Conservation (phyloP, 1,140 invertebrate species). For the Nixonia krombeini region DNA sequence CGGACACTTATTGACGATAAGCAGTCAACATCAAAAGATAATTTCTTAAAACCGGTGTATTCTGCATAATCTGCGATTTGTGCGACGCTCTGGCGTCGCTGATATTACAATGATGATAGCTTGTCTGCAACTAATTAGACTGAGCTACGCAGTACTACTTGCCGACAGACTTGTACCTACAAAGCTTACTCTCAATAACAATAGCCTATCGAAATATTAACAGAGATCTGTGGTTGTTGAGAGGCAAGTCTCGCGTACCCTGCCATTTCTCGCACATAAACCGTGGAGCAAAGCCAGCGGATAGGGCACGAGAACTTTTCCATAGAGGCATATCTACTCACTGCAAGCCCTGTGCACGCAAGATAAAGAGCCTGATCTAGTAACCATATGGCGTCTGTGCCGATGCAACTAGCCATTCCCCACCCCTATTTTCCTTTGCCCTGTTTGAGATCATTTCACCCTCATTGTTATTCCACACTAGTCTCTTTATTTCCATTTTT, state of each 20-base stretch:
- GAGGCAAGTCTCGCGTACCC: not conserved
- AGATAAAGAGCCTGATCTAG: not conserved
- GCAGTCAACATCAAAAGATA: too few relatives aligned
- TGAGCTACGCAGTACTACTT: not conserved
- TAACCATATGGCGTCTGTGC: slow-evolving; percentile 1
- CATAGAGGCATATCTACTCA: not conserved
- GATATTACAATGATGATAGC: not conserved
- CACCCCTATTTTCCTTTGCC: slow-evolving; percentile 1
- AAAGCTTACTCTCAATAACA: not conserved
- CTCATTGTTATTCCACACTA: not conserved
- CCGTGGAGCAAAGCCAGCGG: not conserved
- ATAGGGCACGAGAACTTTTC: slow-evolving; percentile 1
- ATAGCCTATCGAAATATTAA: not conserved
- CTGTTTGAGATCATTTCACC: not conserved
- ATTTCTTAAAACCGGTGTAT: too few relatives aligned
- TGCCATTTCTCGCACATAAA: not conserved
- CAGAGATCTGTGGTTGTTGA: not conserved
- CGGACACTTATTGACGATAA: too few relatives aligned
- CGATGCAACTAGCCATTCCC: slow-evolving; percentile 2
- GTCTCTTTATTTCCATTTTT: not conserved
- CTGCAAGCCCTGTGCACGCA: not conserved
- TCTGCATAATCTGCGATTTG: not conserved
- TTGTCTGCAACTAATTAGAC: not conserved
- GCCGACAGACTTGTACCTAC: not conserved
- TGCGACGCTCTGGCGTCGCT: not conserved